Evolutionary conservation across 2,888 invertebrate species (phyloP).

Genomic region (Parnassius smintheus): DNA sequence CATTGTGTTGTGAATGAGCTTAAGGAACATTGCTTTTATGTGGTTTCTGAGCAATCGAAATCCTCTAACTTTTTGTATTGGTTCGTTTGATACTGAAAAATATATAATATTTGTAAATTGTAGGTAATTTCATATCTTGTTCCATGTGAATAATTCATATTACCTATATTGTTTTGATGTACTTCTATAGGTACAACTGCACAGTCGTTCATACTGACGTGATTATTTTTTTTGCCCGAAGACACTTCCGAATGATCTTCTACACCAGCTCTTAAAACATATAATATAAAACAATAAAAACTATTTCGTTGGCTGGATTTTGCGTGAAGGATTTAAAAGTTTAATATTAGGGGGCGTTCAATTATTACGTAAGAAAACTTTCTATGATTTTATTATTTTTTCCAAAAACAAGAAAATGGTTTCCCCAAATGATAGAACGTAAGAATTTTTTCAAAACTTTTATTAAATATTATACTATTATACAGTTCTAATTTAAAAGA

Average conservation of each 20-base stretch:
- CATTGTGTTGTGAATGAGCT: constrained; percentile 61
- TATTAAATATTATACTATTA: no score
- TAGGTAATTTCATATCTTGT: background rate
- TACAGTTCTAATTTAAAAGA: no score
- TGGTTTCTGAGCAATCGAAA: constrained; percentile 63
- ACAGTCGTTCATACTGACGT: constrained; percentile 39
- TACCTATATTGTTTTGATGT: constrained; percentile 34
- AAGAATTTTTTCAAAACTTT: no score
- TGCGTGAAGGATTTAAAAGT: no score
- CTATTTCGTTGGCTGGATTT: no score
- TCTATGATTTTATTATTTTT: no score
- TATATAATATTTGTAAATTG: constrained; percentile 8
- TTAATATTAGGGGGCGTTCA: no score
- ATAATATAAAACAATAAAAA: no score
- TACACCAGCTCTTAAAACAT: constrained; percentile 58
- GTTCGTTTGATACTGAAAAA: constrained; percentile 56
- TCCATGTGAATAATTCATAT: background rate
- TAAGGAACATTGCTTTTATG: constrained; percentile 72
- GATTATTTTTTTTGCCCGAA: constrained; percentile 41
- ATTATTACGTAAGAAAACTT: no score
- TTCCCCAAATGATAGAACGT: no score
- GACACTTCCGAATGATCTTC: constrained; percentile 49
- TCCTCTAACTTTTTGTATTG: constrained; percentile 64
- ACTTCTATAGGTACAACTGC: constrained; percentile 49
- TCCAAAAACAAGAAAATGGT: no score